These are phyloP conservation scores for Harlomillsia oculata DNA, from an alignment of 1,140 invertebrate genomes.

Conservation along the genomic window DNA sequence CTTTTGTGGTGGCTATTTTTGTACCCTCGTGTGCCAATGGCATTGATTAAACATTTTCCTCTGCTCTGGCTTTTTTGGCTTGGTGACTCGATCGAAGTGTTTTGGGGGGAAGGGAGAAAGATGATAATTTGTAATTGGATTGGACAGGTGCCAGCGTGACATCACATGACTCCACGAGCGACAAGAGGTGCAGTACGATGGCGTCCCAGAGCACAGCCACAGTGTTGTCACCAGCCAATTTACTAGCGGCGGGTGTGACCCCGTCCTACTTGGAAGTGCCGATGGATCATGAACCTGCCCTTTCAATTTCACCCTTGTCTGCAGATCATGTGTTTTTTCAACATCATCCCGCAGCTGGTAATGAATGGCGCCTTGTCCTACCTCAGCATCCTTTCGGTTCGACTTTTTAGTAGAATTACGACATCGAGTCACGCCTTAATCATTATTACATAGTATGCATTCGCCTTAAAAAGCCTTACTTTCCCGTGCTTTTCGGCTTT, in stretches of 20 bases:
- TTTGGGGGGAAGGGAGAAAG: conserved; percentile 4
- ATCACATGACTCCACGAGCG: conserved; percentile 38
- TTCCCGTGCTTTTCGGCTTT: no score
- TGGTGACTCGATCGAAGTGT: neutral
- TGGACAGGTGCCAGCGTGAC: conserved; percentile 35
- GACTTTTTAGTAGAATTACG: no score
- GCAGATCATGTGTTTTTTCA: conserved; percentile 36
- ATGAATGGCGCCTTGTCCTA: no score
- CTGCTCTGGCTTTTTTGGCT: no score
- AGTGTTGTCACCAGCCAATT: conserved; percentile 29
- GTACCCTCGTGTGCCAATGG: neutral
- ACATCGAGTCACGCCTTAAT: no score
- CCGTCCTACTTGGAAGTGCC: conserved; percentile 35
- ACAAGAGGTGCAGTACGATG: conserved; percentile 31
- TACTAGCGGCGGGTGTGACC: conserved; percentile 30
- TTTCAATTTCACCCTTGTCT: conserved; percentile 28
- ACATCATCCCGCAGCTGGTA: conserved; percentile 18
- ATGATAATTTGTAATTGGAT: conserved; percentile 18
- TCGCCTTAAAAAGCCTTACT: no score
- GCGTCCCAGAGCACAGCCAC: conserved; percentile 37
- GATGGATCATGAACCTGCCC: conserved; percentile 23
- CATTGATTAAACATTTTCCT: neutral
- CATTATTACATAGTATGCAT: no score
- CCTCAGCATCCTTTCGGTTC: no score
- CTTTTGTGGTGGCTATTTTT: no score